Base-by-base conservation (phyloP, 2,888 invertebrate species). In the Pogonocherus hispidulus region DNA sequence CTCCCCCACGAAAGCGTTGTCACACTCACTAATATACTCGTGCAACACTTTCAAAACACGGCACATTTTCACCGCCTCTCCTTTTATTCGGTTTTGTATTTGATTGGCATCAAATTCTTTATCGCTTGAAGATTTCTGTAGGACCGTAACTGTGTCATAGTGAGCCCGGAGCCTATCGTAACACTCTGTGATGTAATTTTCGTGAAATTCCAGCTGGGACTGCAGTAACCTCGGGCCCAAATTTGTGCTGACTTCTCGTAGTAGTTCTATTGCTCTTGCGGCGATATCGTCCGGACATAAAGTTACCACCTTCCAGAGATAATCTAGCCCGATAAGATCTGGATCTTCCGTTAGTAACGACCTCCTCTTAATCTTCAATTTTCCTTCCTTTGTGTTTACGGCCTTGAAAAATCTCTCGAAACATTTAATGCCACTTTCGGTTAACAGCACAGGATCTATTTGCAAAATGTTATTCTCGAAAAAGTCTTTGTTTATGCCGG, bases 21-120 rank as follows among this genome's bases (percentile, higher is more conserved):
- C 98, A 87, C 97, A 98, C 87, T 98, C 97, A 79, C 93, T 94
- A 72, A 98, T 92, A 84, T 98, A 98, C 87, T 98, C 98, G 84
- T 95, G 94, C 81, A 98, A 89, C 81, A 98, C 97, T 86, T 95
- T 94, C 86, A 98, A 91, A 63, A 98, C 94, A 76, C 98, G 91
- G 85, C 95, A 95, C 93, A 98, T 96, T 85, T 94, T 91, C 69
- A 92, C 91, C 4, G 93, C 92, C 84, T 94, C 94, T 66, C 89
- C 87, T 78, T 87, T 85, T 63, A 92, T 88, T 71, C 89, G 86
- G 72, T 81, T 83, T 72, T 85, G 85, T 22, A 85, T 79, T 79
- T 86, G 84, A 67, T 86, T 84, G 52, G 84, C 81, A 52, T 87
- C 86, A 55, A 86, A 85, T 52, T 87, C 86, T 63, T 87, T 87